Evolutionary conservation across 2,797 vertebrate species (phyloP), one percentile per base, ranked within the genome.

Genomic region (Hydrolagus colliei): DNA sequence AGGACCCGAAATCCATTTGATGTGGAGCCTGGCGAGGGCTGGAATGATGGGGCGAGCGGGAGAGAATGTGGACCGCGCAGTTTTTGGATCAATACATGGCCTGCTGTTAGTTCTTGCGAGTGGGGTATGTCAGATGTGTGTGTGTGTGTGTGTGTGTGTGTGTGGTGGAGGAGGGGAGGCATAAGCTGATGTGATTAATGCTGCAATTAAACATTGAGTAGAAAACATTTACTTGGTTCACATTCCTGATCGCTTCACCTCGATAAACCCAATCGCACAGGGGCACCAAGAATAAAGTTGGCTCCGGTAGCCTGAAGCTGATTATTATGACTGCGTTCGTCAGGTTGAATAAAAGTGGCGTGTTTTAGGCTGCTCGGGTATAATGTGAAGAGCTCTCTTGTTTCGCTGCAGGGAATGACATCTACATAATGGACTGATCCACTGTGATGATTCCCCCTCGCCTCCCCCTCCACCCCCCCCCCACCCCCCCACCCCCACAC

Each of bases 261-360:
- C 65, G 20, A 35, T 41, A 80, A 80, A 27, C 16, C 13, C 63
- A 68, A 52, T 52, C 32, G 5, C 22, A 4, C 41, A 52, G 41
- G 41, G 20, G 18, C 20, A 65, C 32, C 65, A 68, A 67, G 79
- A 27, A 68, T 41, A 84, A 71, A n/a, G 63, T 84, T 84, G 79
- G 79, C 79, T 20, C 9, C 22, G 8, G 79, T 67, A 71, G 35
- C 12, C 32, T 80, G 65, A 35, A 80, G 22, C 78, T 80, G 79
- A 10, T 35, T 18, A 35, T 71, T 16, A 68, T 20, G 79, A n/a
- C 71, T 68, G 32, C 27, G 68, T 84, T 84, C 9, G 68, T 80
- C 78, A 80, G 78, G 67, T 52, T 80, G 32, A 65, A 80, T 67
- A 80, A 65, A 71, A 27, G 67, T 71, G 59, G 65, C 63, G 11